A percentile compares a stretch with the other conserved stretches of the same genome.
Evolutionary conservation across 2,797 vertebrate species (phyloP).

Genomic region (Poeciliopsis infans): DNA sequence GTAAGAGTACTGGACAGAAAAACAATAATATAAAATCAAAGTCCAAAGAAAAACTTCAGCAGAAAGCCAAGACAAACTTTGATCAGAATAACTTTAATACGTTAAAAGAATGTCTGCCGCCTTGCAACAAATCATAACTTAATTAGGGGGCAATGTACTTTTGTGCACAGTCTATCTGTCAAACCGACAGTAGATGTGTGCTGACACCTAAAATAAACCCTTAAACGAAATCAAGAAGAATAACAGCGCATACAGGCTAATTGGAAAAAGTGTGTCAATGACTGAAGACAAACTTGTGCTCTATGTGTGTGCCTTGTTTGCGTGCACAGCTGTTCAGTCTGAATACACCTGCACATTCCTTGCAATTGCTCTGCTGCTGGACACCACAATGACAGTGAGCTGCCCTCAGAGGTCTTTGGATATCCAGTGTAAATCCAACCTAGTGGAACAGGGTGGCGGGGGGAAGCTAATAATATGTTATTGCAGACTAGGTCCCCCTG

Average conservation of each 20-base stretch:
- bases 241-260: constrained; percentile 58
- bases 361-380: constrained; percentile 69
- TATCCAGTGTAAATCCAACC: constrained; percentile 86
- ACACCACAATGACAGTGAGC: constrained; percentile 75
- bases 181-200: constrained; percentile 4
- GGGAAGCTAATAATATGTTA: constrained; percentile 88
- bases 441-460: constrained; percentile 78
- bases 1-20: background rate
- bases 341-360: constrained; percentile 54
- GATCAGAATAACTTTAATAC: background rate
- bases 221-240: constrained; percentile 45
- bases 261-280: constrained; percentile 65
- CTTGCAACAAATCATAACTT: background rate
- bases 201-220: constrained; percentile 49
- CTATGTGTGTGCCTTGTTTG: constrained; percentile 12
- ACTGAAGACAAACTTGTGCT: constrained; percentile 50
- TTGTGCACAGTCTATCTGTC: background rate
- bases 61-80: background rate
- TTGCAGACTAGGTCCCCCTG: constrained; percentile 81
- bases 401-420: constrained; percentile 83
- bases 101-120: background rate
- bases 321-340: constrained; percentile 6
- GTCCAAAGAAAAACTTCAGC: background rate
- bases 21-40: background rate
- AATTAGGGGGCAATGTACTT: background rate